Base-by-base conservation (phyloP, 2,888 invertebrate species). In the Synergus gifuensis region DNA sequence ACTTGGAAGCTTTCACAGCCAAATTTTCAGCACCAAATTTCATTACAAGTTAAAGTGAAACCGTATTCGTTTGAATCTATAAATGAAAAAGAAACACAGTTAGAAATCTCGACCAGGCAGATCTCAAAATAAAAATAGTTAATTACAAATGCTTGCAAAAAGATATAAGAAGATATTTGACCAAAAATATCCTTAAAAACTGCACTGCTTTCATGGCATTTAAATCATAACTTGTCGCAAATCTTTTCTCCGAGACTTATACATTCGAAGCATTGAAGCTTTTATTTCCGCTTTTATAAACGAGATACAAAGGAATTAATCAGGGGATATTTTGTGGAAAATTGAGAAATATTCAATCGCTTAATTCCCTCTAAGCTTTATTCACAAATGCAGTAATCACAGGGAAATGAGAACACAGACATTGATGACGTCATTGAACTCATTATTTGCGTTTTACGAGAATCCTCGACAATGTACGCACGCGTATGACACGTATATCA, bases 341-440 rank as follows among this genome's bases (percentile, higher is more conserved):
- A 46, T 67, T 67, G 67, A 67, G 46, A 67, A 67, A 46, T 67
- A 67, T 67, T 67, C 46, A 28, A 22, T 14, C 46, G 42, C 46
- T 46, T 67, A 67, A 67, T 67, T 44, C 46, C 46, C 42, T 67
- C 67, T 46, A 67, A 67, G 44, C 46, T 18, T 28, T 46, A 67
- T 67, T 67, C 44, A 3, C 22, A 44, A 22, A 22, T 42, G 18
- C 67, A 67, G 12, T 5, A 67, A 46, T 67, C 67, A 7, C 22
- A 28, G 46, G 63, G 7, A 67, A 67, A 67, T 67, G 67, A 67
- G 46, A 67, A 42, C 12, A 46, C 46, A 67, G 46, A 46, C 28
- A 67, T 46, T 46, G 18, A 67, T 67, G 46, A 67, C 44, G 22
- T 44, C 22, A 28, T 46, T 67, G 16, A 46, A 67, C 16, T 14